phyloP scores from a whole-genome alignment of 2,113 vertebrate species.

The Eolophus roseicapilla region DNA sequence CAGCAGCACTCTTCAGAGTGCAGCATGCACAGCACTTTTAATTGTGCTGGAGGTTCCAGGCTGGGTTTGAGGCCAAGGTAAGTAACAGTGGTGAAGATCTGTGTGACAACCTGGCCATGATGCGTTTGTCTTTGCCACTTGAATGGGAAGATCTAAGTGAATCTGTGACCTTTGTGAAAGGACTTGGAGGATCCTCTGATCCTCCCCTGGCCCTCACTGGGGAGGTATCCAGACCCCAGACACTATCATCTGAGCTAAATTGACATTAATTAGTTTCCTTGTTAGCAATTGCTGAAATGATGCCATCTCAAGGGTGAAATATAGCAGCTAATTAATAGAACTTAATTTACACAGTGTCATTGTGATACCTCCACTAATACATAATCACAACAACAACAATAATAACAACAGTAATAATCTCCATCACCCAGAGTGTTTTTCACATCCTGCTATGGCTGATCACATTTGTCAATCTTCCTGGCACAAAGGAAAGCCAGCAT shows the following conservation, averaged over 20 bases:
- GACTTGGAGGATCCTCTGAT: background rate
- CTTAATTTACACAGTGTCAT: background rate
- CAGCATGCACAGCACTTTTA: accelerated
- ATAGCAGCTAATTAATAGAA: background rate
- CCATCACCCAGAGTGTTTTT: background rate
- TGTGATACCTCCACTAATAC: background rate
- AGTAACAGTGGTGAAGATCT: background rate
- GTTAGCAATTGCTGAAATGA: background rate
- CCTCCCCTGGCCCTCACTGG: background rate
- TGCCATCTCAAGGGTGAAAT: background rate
- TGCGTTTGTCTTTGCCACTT: background rate
- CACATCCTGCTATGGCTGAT: background rate
- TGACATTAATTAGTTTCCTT: background rate
- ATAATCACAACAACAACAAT: background rate
- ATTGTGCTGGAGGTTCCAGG: background rate
- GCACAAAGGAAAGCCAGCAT: background rate
- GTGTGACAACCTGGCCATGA: too few relatives aligned
- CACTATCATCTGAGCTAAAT: background rate
- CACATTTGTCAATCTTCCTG: background rate
- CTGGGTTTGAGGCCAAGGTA: background rate
- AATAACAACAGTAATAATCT: background rate
- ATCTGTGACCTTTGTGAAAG: background rate
- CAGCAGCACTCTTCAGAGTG: background rate
- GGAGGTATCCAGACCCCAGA: background rate
- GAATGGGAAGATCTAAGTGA: background rate